Evolutionary conservation across 2,797 vertebrate genomes (phyloP).

Genomic region (Graptemys geographica): DNA sequence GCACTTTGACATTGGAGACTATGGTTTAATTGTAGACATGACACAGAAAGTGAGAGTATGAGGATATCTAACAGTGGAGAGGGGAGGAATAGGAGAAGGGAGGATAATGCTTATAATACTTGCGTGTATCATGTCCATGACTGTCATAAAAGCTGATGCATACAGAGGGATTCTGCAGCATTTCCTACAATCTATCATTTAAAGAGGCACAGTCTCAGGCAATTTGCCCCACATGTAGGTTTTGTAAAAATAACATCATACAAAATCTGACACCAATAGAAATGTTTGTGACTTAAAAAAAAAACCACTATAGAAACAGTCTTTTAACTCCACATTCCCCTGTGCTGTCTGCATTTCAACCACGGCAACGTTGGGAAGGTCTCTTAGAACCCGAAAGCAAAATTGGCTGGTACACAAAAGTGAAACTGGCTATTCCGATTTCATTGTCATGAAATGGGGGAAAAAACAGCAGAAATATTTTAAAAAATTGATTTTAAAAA

Average conservation of each 20-base stretch:
- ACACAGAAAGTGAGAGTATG: not conserved
- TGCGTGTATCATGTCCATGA: not conserved
- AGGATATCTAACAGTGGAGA: not conserved
- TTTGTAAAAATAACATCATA: not conserved
- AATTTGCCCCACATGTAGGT: not conserved
- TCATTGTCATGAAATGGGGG: not conserved
- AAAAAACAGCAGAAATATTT: not conserved
- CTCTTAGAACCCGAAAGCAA: not conserved
- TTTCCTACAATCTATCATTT: not conserved
- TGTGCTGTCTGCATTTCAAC: fast-evolving
- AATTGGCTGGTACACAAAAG: not conserved
- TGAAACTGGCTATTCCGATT: conserved; percentile 5
- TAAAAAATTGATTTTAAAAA: not conserved
- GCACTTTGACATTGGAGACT: too few relatives aligned
- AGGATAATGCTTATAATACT: not conserved
- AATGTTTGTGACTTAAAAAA: not conserved
- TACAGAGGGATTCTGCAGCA: not conserved
- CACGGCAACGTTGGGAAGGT: not conserved
- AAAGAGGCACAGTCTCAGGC: not conserved
- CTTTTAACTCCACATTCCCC: not conserved
- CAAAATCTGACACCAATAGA: not conserved
- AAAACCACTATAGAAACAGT: not conserved
- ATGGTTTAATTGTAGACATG: not conserved
- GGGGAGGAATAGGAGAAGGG: not conserved
- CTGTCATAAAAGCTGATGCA: not conserved